A percentile compares a stretch with the other conserved stretches of the same genome.
These are phyloP conservation scores for Trypoxylus dichotomus DNA, from an alignment of 1,140 invertebrate genomes.

Conservation along the genomic window DNA sequence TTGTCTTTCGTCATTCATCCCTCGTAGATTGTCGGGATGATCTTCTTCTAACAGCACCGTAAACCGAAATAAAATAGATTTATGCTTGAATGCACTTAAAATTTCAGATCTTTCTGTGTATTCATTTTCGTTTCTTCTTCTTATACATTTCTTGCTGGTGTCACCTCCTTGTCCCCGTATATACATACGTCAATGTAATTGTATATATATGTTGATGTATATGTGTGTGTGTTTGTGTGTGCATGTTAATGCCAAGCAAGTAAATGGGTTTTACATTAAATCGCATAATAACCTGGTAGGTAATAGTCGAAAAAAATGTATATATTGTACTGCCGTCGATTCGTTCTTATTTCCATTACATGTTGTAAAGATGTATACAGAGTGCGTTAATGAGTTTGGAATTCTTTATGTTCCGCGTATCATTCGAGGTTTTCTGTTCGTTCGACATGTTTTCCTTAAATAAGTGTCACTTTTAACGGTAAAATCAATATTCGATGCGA, in stretches of 20 bases:
- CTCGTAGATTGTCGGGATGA: not conserved
- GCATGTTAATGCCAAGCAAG: slow-evolving; percentile 15
- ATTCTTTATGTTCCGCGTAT: not conserved
- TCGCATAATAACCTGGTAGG: slow-evolving; percentile 13
- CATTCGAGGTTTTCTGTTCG: not conserved
- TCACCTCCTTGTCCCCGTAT: not conserved
- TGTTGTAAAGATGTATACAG: slow-evolving; percentile 8
- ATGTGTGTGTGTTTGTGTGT: not conserved
- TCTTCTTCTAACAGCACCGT: not conserved
- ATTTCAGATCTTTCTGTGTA: slow-evolving; percentile 11
- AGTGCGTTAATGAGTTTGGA: slow-evolving; percentile 17
- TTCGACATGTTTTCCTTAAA: not conserved
- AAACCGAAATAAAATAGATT: slow-evolving; percentile 21
- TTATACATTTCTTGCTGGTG: not conserved
- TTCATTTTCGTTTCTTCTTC: slow-evolving; percentile 10
- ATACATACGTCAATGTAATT: not conserved
- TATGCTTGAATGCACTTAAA: slow-evolving; percentile 24
- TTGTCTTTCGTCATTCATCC: slow-evolving; percentile 16
- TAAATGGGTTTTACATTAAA: slow-evolving; percentile 25
- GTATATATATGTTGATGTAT: not conserved
- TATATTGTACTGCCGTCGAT: slow-evolving; percentile 7
- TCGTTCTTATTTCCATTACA: slow-evolving; percentile 22
- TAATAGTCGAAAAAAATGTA: slow-evolving; percentile 12
- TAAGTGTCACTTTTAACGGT: not conserved
- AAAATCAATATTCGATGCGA: not conserved